Evolutionary conservation across 2,113 vertebrate genomes (phyloP), one percentile per base, ranked within the genome.

Genomic region (Callospermophilus lateralis): DNA sequence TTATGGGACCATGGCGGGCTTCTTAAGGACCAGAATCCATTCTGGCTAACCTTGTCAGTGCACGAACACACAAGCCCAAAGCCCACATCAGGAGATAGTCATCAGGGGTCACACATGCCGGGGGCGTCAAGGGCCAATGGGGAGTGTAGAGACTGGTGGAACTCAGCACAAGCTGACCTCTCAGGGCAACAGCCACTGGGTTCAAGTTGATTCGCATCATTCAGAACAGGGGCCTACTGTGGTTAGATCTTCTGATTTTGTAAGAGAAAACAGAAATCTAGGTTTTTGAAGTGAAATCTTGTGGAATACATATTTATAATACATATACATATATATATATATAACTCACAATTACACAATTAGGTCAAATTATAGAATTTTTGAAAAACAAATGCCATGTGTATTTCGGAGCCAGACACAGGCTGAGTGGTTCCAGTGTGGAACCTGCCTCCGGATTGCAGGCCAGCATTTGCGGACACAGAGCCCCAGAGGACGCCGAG

Each of bases 241-340:
- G 37, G 55, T 22, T n/a, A n/a, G n/a, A 55, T 34, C 37, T 51
- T 92, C 19, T 37, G 67, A 37, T 80, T 90, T 84, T 97, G 9
- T 77, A 73, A 68, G 12, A 68, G 32, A 79, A 72, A 90, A 10
- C 24, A 78, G 67, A 95, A 84, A 84, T 63, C 20, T 84, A 77
- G 8, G 30, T 16, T 45, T 90, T 70, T 45, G 30, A 74, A 37
- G 32, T 67, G 20, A 51, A 89, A 72, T 51, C 30, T 93, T 79
- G 9, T 72, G 16, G 95, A 90, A 58, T 39, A 72, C 51, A 73
- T 51, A 26, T 84, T 89, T 92, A 65, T 79, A 89, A 53, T 39
- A n/a, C n/a, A n/a, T n/a, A n/a, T n/a, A n/a, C n/a, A n/a, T n/a
- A n/a, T n/a, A n/a, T n/a, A n/a, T n/a, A n/a, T n/a, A n/a, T n/a